Evolutionary conservation across 2,797 vertebrate species (phyloP).

Genomic region (Okamejei kenojei): DNA sequence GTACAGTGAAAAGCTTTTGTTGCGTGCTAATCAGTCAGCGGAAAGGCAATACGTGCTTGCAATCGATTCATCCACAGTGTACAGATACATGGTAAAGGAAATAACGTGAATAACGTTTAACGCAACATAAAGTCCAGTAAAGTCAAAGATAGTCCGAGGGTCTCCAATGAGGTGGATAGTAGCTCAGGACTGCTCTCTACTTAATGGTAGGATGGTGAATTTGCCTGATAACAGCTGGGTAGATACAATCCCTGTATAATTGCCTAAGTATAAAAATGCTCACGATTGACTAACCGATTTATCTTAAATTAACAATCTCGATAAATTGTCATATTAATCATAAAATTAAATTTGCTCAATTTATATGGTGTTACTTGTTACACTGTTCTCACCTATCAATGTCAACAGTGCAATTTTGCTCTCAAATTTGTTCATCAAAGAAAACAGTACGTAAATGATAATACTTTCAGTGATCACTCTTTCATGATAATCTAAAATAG

Average conservation of each 20-base stretch:
- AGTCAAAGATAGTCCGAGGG: no score
- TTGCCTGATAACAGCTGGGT: no score
- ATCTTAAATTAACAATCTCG: constrained; percentile 25
- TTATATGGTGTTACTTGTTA: background rate
- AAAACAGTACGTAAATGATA: background rate
- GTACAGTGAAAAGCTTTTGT: no score
- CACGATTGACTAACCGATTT: constrained; percentile 7
- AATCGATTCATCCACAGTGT: no score
- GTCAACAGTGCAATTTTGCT: background rate
- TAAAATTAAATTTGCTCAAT: constrained; percentile 9
- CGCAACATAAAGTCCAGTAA: no score
- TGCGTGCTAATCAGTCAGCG: no score
- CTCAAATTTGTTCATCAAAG: background rate
- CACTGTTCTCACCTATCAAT: background rate
- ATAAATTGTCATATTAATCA: constrained; percentile 33
- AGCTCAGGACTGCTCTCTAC: no score
- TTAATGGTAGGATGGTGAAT: no score
- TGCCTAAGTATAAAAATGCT: background rate
- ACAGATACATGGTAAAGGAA: no score
- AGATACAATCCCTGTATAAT: background rate
- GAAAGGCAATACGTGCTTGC: no score
- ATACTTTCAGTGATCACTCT: background rate
- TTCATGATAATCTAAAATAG: background rate
- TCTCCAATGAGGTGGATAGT: no score
- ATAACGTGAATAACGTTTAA: no score